phyloP scores from a whole-genome alignment of 2,113 vertebrate genomes.

The Hepsetus odoe region DNA sequence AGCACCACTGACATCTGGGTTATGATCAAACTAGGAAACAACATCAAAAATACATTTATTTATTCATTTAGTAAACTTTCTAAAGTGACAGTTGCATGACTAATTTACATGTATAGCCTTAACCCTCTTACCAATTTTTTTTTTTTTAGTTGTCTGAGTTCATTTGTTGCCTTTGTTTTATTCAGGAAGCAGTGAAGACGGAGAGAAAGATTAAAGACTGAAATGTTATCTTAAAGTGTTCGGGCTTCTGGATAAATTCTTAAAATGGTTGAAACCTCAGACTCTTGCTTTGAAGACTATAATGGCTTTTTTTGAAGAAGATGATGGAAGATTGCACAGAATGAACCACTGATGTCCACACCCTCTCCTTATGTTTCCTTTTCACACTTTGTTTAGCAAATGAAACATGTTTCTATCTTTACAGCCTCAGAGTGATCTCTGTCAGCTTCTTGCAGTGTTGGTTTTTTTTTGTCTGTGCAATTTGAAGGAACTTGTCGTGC shows the following conservation, averaged over 20 bases:
- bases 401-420: neutral
- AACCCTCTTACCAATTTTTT: neutral
- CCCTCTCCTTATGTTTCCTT: conserved; percentile 5
- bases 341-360: conserved; percentile 27
- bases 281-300: conserved; percentile 50
- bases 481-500: conserved; percentile 53
- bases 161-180: conserved; percentile 53
- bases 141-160: neutral
- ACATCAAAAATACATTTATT: too few relatives aligned
- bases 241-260: conserved; percentile 21
- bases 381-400: conserved; percentile 3
- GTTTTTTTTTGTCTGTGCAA: conserved; percentile 63
- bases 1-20: too few relatives aligned
- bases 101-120: neutral
- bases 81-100: neutral
- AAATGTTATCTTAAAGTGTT: neutral
- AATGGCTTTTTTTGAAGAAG: conserved; percentile 55
- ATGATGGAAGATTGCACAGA: conserved; percentile 39
- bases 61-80: too few relatives aligned
- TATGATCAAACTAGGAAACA: too few relatives aligned
- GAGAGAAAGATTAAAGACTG: conserved; percentile 87
- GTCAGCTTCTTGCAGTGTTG: conserved; percentile 43
- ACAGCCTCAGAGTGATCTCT: neutral
- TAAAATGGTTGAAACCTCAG: conserved; percentile 30
- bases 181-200: conserved; percentile 95